Evolutionary conservation across 64 coral and sea anemone genomes (phyloP), one percentile per base, ranked within the genome.

Genomic region (Actinia equina): DNA sequence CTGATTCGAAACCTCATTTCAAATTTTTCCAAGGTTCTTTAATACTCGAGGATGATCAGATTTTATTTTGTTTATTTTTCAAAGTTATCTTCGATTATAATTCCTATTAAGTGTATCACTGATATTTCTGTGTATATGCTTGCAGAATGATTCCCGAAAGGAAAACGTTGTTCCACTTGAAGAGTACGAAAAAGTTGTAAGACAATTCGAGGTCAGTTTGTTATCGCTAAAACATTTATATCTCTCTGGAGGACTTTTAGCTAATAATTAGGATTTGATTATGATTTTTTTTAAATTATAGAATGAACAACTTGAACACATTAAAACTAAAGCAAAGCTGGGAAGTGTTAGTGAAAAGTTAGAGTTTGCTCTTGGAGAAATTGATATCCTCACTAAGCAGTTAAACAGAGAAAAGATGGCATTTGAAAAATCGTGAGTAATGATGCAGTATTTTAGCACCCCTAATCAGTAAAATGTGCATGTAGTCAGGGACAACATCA

Each of bases 301-400:
- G 93, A 91, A 99, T 46, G 97, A 99, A 84, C 92, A 93, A 86
- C 90, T 99, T 65, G 93, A 95, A 55, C 97, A 99, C 71, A 93
- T 99, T 22, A 95, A 87, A 71, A 99, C 97, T 63, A 99, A 95
- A 77, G 93, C 97, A 53, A 99, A 99, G 80, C 88, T 99, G 42
- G 91, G 93, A 22, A 91, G 93, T 64, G 97, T 93, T 43, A 95
- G 92, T 82, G 97, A 99, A 55, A 99, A 93, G 84, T 83, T 99
- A 22, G 89, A 95, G 88, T 99, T 99, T 99, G 97, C 97, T 8
- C 85, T 95, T 52, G 96, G 96, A 41, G 90, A 98, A 86, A 95
- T 98, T 58, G 93, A 95, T 44, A 98, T 98, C 65, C 78, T 98
- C 42, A 95, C 94, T 64, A 95, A 94, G 26, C 96, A 95, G 65